Base-by-base conservation (phyloP, 2,113 vertebrate species). In the Bubalus kerabau region DNA sequence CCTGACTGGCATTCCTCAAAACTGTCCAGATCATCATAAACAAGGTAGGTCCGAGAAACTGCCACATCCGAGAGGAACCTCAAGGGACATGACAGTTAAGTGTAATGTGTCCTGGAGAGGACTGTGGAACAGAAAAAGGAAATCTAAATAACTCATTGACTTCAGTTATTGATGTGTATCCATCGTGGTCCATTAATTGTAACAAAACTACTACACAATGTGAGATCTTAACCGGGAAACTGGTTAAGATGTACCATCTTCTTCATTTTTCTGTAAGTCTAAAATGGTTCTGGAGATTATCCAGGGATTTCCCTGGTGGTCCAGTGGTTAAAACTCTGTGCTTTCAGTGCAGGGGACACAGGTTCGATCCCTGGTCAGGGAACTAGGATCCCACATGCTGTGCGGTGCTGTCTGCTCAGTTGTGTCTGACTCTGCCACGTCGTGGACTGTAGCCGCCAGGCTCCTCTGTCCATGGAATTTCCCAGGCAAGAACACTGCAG, bases 201-300 rank as follows among this genome's bases (percentile, higher is more conserved):
- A 74, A 52, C 60, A 82, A 90, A 94, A 87, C 17, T n/a, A 46
- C 48, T 24, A 46, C 17, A 36, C 56, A 50, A 28, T 48, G 11
- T 85, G n/a, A 67, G 50, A 82, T 82, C 7, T 50, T 71, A 71
- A 64, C 10, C 0, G 2, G 67, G 67, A 74, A 74, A 74, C 67
- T 74, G n/a, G 21, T 40, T 40, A 40, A 23, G 67, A 40, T 23
- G 36, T 80, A 60, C 14, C 82, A 15, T 46, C 62, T 57, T 82
- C 48, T 94, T 54, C 89, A 21, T 71, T 86, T 87, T 93, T 87
- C 46, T 91, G 11, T 71, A 81, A 91, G 60, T 64, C 59, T 97
- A 82, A 64, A 96, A 87, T 46, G 83, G 3, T 76, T 86, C 32
- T 82, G 43, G 76, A 96, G 84, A 76, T 78, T 46, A 46, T 78